Conservation (phyloP, 2,797 vertebrate species). For the Perodicticus potto region DNA sequence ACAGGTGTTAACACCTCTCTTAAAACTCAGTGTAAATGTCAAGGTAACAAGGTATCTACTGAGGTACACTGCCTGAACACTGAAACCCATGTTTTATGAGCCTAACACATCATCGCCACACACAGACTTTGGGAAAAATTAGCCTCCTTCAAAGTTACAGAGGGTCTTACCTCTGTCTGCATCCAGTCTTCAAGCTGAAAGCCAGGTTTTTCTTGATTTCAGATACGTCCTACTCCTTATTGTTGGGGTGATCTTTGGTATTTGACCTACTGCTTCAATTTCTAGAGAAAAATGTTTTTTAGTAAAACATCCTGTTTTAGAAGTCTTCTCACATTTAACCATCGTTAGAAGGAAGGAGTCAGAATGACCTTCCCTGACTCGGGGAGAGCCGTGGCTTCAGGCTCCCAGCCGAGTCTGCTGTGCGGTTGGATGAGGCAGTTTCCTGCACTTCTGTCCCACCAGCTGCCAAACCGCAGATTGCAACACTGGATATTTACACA, state of each 20-base stretch:
- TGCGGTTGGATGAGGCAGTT: too few species aligned
- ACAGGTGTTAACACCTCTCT: background rate
- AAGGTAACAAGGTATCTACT: background rate
- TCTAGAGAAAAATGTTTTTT: background rate
- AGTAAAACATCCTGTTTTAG: background rate
- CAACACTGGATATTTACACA: background rate
- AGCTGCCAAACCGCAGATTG: background rate
- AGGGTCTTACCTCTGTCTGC: background rate
- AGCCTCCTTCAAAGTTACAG: background rate
- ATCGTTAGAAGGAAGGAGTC: background rate
- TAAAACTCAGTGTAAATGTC: background rate
- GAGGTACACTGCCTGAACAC: background rate
- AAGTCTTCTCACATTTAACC: background rate
- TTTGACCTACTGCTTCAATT: background rate
- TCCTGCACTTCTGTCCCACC: background rate
- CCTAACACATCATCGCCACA: fast-evolving
- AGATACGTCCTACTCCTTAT: background rate
- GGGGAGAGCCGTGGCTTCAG: background rate
- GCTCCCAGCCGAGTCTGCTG: background rate
- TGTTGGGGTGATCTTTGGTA: background rate
- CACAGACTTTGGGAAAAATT: background rate
- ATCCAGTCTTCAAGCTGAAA: background rate
- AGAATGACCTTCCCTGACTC: background rate
- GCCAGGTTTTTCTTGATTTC: background rate
- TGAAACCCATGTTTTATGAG: background rate